Base-by-base conservation (phyloP, 2,797 vertebrate genomes). In the Geotrypetes seraphini region DNA sequence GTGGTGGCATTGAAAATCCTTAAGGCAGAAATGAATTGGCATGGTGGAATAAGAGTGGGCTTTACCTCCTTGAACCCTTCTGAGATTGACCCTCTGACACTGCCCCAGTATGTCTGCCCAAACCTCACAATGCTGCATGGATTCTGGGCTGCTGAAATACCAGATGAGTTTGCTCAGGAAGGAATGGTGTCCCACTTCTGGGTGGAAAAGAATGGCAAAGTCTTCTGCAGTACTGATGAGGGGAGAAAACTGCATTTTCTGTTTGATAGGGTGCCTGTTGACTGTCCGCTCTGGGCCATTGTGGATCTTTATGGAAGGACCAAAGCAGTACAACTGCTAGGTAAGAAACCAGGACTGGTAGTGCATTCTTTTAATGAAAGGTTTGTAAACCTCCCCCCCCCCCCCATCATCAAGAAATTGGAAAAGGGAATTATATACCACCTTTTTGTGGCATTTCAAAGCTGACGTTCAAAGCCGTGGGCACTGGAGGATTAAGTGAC, bases 241-340 rank as follows among this genome's bases (percentile, higher is more conserved):
- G 12, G 7, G 0, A 10, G 6, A 3, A 12, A 14, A 3, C 6
- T 4, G 1, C 6, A 27, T 6, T 39, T 50, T 29, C 24, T 83
- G 6, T 28, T 55, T 4, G 7, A 6, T 1, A 49, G 53, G 1
- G 42, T 89, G 36, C 47, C 66, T 7, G 2, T 71, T 23, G 36
- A 30, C 1, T 9, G 16, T 16, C 83, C 78, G 0, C 64, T 89
- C 27, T 92, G 89, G 89, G 85, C 78, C 3, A 62, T 92, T 51
- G 63, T 91, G 10, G 88, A 92, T 8, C 14, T 90, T 31, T 91
- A 91, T 0, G 87, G 89, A 12, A 79, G 82, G 57, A 84, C 89
- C 1, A 40, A 53, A 16, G 57, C 71, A 5, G 36, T 91, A 30
- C 26, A 53, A 12, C 57, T 92, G 5, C 51, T 83, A 2, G 80